These are phyloP conservation scores for Eilema griseolum DNA, from an alignment of 2,888 invertebrate genomes.

Conservation along the genomic window DNA sequence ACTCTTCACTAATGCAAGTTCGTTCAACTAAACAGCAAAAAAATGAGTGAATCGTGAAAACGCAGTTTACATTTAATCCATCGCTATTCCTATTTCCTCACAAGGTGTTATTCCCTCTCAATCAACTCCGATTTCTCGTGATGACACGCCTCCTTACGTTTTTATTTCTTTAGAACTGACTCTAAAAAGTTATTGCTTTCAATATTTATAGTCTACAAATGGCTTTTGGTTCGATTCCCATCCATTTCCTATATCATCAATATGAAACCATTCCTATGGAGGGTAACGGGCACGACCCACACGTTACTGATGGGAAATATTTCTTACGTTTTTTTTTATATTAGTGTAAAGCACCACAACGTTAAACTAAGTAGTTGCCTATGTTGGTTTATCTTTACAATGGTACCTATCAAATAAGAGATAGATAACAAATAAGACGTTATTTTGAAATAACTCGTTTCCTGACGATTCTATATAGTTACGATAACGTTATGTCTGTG, in stretches of 20 bases:
- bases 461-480: not conserved
- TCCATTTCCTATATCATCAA: not conserved
- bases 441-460: not conserved
- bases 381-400: slow-evolving; percentile 2
- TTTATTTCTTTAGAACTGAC: not conserved
- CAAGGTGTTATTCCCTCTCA: not conserved
- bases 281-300: not conserved
- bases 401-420: no score
- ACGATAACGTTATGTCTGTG: not conserved
- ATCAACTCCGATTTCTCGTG: not conserved
- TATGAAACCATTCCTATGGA: not conserved
- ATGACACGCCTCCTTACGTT: not conserved
- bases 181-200: not conserved
- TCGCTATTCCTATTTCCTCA: no score
- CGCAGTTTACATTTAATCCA: no score
- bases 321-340: not conserved
- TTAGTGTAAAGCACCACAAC: not conserved
- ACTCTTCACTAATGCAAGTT: no score
- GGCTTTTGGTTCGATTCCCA: not conserved
- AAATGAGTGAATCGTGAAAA: no score
- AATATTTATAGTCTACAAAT: not conserved
- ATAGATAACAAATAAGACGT: not conserved
- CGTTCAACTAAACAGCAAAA: no score
- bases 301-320: not conserved
- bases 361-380: slow-evolving; percentile 4